Evolutionary conservation across 1,140 invertebrate genomes (phyloP).

Genomic region (Penaeus indicus): DNA sequence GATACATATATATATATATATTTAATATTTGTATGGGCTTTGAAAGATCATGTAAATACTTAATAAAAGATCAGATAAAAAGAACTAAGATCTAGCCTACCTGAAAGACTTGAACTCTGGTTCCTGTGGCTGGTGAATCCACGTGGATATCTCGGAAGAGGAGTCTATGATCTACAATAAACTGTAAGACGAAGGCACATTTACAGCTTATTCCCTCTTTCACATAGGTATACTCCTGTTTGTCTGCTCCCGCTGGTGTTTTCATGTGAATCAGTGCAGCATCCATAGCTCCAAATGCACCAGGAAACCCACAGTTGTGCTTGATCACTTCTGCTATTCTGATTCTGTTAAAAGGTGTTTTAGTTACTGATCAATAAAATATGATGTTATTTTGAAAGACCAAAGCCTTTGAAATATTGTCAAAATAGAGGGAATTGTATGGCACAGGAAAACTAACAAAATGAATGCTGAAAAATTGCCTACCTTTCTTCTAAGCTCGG

Average conservation of each 20-base stretch:
- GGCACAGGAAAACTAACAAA: not conserved
- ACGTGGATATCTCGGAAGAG: constrained; percentile 32
- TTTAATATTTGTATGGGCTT: too few relatives aligned
- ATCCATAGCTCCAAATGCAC: constrained; percentile 39
- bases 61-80: not conserved
- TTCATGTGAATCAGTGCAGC: constrained; percentile 31
- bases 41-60: not conserved
- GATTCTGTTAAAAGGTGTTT: not conserved
- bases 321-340: constrained; percentile 39
- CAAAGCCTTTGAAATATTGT: too few relatives aligned
- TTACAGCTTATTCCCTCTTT: not conserved
- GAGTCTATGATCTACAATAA: constrained; percentile 34
- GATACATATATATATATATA: too few relatives aligned
- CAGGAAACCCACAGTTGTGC: constrained; percentile 32
- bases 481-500: constrained; percentile 18
- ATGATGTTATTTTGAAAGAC: too few relatives aligned
- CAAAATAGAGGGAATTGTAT: not conserved
- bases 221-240: not conserved
- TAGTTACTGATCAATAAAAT: too few relatives aligned
- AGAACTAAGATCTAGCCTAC: not conserved
- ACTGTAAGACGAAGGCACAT: constrained; percentile 36
- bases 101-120: constrained; percentile 39
- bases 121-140: constrained; percentile 24
- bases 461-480: not conserved
- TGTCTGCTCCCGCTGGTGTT: not conserved